Percentiles rank a stretch among this genome's conserved stretches.
Evolutionary conservation across 2,797 vertebrate genomes (phyloP).

Genomic region (Hoplostethus mediterraneus): DNA sequence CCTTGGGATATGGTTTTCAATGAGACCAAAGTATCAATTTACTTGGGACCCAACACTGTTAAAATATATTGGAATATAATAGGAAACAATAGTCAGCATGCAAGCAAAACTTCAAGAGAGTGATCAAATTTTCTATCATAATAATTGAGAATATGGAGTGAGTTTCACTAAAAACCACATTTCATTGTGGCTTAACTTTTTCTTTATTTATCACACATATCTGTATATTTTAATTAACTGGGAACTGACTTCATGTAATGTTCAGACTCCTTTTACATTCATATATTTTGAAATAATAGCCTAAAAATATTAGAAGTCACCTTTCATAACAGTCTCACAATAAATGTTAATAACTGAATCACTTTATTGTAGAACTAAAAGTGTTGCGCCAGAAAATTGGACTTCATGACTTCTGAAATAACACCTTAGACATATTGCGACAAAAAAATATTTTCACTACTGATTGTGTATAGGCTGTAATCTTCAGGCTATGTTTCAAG

Average conservation of each 20-base stretch:
- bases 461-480: background rate
- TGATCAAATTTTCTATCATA: too few relatives aligned
- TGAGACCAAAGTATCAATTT: conserved; percentile 7
- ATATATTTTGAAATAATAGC: conserved; percentile 3
- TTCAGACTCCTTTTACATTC: background rate
- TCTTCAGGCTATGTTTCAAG: conserved; percentile 11
- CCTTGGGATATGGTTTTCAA: background rate
- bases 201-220: background rate
- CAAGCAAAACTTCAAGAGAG: too few relatives aligned
- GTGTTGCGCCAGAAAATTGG: too few relatives aligned
- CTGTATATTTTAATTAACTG: conserved; percentile 7
- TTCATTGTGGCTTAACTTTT: background rate
- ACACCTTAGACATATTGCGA: background rate
- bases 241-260: conserved; percentile 3
- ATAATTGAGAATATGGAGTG: too few relatives aligned
- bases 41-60: background rate
- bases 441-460: background rate
- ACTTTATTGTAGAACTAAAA: too few relatives aligned
- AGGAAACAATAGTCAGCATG: background rate
- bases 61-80: background rate
- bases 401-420: background rate
- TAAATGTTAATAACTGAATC: too few relatives aligned
- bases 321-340: background rate
- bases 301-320: background rate
- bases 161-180: background rate